Conservation (phyloP, 1,140 invertebrate genomes). For the Drosophila nigrodunni region DNA sequence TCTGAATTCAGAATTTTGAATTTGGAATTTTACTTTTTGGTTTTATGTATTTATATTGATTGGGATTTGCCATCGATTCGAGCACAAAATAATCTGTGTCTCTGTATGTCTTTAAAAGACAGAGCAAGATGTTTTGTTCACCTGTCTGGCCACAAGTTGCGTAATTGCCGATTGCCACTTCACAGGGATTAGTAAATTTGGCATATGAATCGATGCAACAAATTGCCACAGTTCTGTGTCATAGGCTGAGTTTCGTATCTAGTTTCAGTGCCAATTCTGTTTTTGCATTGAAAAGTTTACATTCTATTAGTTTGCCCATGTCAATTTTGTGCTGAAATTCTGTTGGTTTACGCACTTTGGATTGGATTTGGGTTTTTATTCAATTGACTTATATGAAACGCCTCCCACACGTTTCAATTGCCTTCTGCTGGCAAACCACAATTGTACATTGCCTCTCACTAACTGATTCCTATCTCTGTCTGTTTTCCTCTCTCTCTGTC, state of each 20-base stretch:
- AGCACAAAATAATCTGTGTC: constrained; percentile 20
- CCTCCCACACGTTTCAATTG: not conserved
- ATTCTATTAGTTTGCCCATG: constrained; percentile 51
- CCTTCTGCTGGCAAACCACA: constrained; percentile 50
- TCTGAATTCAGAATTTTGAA: not conserved
- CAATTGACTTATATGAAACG: constrained; percentile 52
- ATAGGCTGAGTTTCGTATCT: constrained; percentile 6
- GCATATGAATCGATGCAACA: constrained; percentile 18
- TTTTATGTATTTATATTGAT: constrained; percentile 2
- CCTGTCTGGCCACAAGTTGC: constrained; percentile 51
- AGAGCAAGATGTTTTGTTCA: constrained; percentile 4
- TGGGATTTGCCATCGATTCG: not conserved
- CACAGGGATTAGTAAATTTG: constrained; percentile 35
- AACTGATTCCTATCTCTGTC: not conserved
- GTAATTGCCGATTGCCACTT: constrained; percentile 17
- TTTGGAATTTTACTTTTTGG: constrained; percentile 5
- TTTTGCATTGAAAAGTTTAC: constrained; percentile 50
- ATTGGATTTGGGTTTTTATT: constrained; percentile 39
- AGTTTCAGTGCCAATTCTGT: constrained; percentile 10
- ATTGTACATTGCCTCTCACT: not conserved
- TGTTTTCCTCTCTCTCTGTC: not conserved
- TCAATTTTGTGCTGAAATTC: constrained; percentile 31
- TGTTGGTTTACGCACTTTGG: constrained; percentile 35
- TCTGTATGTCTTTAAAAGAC: constrained; percentile 16
- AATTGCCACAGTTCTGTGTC: constrained; percentile 29